Evolutionary conservation across 2,888 invertebrate species (phyloP), one percentile per base, ranked within the genome.

Genomic region (Prenolepis imparis): DNA sequence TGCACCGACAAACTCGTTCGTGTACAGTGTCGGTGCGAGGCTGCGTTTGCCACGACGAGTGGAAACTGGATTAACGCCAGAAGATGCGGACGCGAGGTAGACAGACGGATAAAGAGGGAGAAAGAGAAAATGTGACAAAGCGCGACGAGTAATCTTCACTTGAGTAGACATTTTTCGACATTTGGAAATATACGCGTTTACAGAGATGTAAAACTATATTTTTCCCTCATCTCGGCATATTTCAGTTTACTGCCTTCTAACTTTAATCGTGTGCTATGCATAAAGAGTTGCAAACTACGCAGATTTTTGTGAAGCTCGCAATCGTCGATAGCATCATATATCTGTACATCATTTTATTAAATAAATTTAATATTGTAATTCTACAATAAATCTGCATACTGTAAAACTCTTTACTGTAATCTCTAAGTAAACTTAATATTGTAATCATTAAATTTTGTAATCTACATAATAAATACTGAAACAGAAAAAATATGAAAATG

Each of bases 21-120:
- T 88, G 89, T 89, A 61, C 8, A 87, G 85, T 85, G 90, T 75
- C 86, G 72, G 82, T 61, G 86, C 84, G 86, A 84, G 61, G 85
- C 82, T 83, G 83, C 87, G 84, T 83, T 88, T 84, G 87, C 86
- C 85, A 88, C 91, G 84, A 84, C 90, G 84, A 85, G 68, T 82
- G 85, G 84, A 91, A 90, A 91, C 88, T 92, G 92, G 91, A 92
- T 92, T 92, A 92, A 89, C 90, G 90, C 89, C 90, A 90, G 87
- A 90, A 90, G 91, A 88, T 84, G 90, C 77, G 87, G 82, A 87
- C 87, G 85, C 90, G 84, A 91, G 85, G 21, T 44, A 59, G 84
- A 86, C 83, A 81, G 72, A 36, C 44, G 64, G 57, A 68, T 48
- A n/a, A 28, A 21, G 36, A 24, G 15, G n/a, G 28, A 21, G n/a